Evolutionary conservation across 2,888 invertebrate genomes (phyloP), one percentile per base, ranked within the genome.

Genomic region (Megastigmus dorsalis): DNA sequence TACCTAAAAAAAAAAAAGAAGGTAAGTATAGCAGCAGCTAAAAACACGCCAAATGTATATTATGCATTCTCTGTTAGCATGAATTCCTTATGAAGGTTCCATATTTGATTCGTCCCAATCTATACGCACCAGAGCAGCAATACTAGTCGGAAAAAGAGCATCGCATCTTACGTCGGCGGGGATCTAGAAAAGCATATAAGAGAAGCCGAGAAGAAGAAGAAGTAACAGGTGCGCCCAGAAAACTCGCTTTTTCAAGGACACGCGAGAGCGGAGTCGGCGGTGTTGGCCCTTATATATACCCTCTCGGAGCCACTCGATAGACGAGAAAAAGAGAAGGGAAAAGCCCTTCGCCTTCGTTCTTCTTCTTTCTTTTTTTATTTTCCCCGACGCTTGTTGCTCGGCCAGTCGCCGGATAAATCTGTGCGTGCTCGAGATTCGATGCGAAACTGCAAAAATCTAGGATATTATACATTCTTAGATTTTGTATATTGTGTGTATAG

Each of bases 221-320:
- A 36, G 70, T 70, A 70, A 70, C 62, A 70, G 62, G 70, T 69
- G 69, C 41, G 45, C 26, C 36, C 13, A 18, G 45, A 38, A 57
- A 57, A 57, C 23, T 68, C 18, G 55, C 62, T 50, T 48, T 30
- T 74, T 74, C 74, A 74, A 74, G 74, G 68, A 74, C 67, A 74
- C 30, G 48, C 28, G 48, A n/a, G n/a, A n/a, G n/a, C n/a, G n/a
- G n/a, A n/a, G n/a, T n/a, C n/a, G n/a, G n/a, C n/a, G n/a, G n/a
- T n/a, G n/a, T n/a, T n/a, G n/a, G 55, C 48, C 73, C 54, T 66
- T 62, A n/a, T n/a, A n/a, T n/a, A n/a, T n/a, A 67, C 60, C 67
- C 36, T 30, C 60, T 43, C 33, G 20, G n/a, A 15, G 6, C 41
- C 1, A 5, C 1, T 20, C 26, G 9, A 33, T 13, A 18, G 26